phyloP scores from a whole-genome alignment of 2,888 invertebrate species.

The Scaptomyza flava region DNA sequence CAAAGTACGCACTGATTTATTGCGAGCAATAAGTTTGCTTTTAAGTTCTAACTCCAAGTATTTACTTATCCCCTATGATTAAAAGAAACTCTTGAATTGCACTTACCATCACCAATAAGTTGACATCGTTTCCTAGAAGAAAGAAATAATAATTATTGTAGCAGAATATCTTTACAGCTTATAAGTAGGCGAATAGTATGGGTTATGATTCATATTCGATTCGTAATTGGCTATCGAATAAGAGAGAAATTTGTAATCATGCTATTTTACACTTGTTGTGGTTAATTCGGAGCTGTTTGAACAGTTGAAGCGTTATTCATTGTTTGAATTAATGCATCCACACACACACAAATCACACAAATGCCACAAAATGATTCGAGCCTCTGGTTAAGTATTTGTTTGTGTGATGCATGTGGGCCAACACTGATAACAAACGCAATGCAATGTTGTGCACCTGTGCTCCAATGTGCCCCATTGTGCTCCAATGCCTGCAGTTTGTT shows the following conservation, averaged over 20 bases:
- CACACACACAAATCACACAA: conserved; percentile 27
- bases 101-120: neutral
- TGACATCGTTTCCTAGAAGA: conserved; percentile 22
- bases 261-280: conserved; percentile 5
- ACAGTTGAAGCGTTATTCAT: conserved; percentile 19
- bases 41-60: too few relatives aligned
- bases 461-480: neutral
- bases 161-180: neutral
- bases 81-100: neutral
- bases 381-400: conserved; percentile 35
- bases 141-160: conserved; percentile 15
- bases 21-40: too few relatives aligned
- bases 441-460: conserved; percentile 55
- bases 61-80: too few relatives aligned
- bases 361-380: conserved; percentile 16
- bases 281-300: neutral
- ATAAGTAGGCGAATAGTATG: neutral
- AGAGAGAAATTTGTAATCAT: neutral
- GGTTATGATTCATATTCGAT: conserved; percentile 39
- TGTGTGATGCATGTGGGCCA: conserved; percentile 63
- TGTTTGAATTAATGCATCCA: conserved; percentile 31
- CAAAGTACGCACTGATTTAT: neutral
- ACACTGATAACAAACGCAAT: conserved; percentile 32
- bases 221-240: conserved; percentile 1
- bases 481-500: conserved; percentile 41